Conservation (phyloP, 2,888 invertebrate genomes). For the Tolmerus cingulatus region DNA sequence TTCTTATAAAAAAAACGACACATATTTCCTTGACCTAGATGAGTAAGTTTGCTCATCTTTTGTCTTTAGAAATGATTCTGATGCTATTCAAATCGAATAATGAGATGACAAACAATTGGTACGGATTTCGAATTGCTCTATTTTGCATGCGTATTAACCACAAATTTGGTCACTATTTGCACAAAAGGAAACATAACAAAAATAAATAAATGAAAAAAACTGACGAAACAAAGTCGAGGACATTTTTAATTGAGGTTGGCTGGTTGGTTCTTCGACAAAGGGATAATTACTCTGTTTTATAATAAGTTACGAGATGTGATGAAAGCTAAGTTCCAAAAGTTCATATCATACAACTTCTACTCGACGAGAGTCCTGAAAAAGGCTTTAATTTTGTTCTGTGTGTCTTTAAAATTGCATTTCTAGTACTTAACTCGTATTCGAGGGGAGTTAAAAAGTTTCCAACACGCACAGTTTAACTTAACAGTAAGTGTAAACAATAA, state of each 20-base stretch:
- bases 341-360: background rate
- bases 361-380: background rate
- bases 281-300: background rate
- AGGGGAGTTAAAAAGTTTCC: background rate
- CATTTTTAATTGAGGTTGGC: background rate
- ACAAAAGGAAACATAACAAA: background rate
- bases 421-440: background rate
- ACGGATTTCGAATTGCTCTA: background rate
- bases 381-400: background rate
- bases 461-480: background rate
- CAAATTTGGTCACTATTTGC: background rate
- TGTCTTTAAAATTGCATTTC: background rate
- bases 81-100: background rate
- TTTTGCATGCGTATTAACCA: background rate
- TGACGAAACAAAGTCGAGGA: background rate
- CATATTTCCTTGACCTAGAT: background rate
- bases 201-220: background rate
- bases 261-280: background rate
- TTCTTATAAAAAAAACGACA: background rate
- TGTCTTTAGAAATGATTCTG: background rate
- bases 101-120: background rate
- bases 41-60: background rate
- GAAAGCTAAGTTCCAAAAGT: background rate
- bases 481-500: background rate
- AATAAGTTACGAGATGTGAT: background rate